These are phyloP conservation scores for Habroteleia sp. DNA, from an alignment of 2,888 invertebrate genomes.

Conservation along the genomic window DNA sequence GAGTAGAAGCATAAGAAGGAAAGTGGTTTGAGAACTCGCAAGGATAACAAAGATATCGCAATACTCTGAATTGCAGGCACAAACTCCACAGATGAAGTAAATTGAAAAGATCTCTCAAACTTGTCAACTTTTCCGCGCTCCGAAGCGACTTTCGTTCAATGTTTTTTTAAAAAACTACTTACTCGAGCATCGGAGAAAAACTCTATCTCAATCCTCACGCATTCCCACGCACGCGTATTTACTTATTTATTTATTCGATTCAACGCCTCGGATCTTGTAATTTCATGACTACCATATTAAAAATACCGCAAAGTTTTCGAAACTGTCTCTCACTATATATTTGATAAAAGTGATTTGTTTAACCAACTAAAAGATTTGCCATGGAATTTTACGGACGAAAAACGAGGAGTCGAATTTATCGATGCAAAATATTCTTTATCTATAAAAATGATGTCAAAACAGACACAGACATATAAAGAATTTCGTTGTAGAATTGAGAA, in stretches of 20 bases:
- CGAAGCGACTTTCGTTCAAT: slow-evolving; percentile 45
- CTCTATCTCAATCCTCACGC: too few relatives aligned
- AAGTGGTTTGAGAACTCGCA: slow-evolving; percentile 4
- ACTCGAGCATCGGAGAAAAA: slow-evolving; percentile 24
- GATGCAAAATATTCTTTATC: slow-evolving; percentile 27
- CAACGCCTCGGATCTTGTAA: slow-evolving; percentile 33
- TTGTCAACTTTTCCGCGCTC: slow-evolving; percentile 75
- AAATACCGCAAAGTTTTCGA: slow-evolving; percentile 35
- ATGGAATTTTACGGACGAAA: slow-evolving; percentile 10
- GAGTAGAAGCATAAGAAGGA: not conserved
- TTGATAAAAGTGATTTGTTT: slow-evolving; percentile 39
- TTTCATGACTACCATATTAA: slow-evolving; percentile 56
- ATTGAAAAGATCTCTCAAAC: slow-evolving; percentile 80
- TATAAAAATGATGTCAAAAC: too few relatives aligned
- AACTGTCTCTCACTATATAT: slow-evolving; percentile 15
- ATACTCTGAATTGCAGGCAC: slow-evolving; percentile 45
- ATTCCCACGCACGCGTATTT: slow-evolving; percentile 41
- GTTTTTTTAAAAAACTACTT: slow-evolving; percentile 48
- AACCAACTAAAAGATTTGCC: slow-evolving; percentile 2
- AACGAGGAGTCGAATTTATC: slow-evolving; percentile 13
- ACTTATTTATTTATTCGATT: slow-evolving; percentile 54
- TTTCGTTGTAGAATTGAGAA: slow-evolving; percentile 6
- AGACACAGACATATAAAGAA: too few relatives aligned
- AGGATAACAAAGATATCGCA: slow-evolving; percentile 39
- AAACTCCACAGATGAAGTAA: slow-evolving; percentile 77